Base-by-base conservation (phyloP, 2,888 invertebrate species). In the Pterostichus niger region DNA sequence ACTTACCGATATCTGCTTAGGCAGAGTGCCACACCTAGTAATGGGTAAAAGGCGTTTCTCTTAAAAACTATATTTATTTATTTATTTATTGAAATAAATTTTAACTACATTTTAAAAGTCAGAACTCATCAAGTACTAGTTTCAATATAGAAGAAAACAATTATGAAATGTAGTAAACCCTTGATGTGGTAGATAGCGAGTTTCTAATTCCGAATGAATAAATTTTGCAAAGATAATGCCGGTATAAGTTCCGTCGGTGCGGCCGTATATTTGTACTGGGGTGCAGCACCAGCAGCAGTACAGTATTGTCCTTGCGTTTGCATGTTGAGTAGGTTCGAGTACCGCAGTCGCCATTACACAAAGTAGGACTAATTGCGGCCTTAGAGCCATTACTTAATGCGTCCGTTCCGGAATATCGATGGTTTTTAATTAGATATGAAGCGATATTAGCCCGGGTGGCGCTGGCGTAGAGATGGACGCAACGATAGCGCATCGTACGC, bases 351-450 rank as follows among this genome's bases (percentile, higher is more conserved):
- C 75, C 75, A 82, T 82, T 82, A 82, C 46, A 82, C 68, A 83
- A 83, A 83, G 68, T 77, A 83, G 35, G 17, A 49, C 68, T 83
- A 83, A 83, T 83, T 83, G 77, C 83, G 49, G 83, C 77, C 68
- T 54, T 77, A 46, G 52, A 54, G 77, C 77, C 83, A 83, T 83
- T 83, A 83, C 83, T 77, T 83, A 83, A 83, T 83, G 76, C 52
- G 64, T 83, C 61, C 35, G 64, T 31, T 54, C 76, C 52, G 52
- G 83, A 77, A 83, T 83, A 83, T 83, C 83, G 83, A 83, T 83
- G 83, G 54, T 77, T 83, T 76, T 83, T 83, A 83, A 83, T 83
- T 83, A 77, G 77, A 83, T 83, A 77, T 83, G 83, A 64, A 64
- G 77, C 64, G 64, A 83, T 83, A 68, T 49, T 64, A 80, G 31